Percentiles rank a stretch among this genome's conserved stretches.
Evolutionary conservation across 2,113 vertebrate genomes (phyloP).

Genomic region (Phaethornis superciliosus): DNA sequence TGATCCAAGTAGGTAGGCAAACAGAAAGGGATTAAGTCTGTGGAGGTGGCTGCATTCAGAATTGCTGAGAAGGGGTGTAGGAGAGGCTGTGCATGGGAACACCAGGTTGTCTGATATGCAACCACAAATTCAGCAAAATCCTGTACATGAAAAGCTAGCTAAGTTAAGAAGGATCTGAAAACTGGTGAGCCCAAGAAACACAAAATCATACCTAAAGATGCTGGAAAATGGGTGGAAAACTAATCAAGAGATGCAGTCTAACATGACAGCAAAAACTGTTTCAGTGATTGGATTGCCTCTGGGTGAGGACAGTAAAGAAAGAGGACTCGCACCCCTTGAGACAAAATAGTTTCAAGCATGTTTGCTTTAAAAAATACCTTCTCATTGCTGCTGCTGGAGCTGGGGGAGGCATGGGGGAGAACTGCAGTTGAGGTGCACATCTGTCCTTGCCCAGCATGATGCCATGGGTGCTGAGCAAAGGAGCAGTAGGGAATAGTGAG

Average conservation of each 20-base stretch:
- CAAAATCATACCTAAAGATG: not conserved
- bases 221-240: not conserved
- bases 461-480: not conserved
- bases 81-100: not conserved
- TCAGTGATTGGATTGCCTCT: rapidly evolving
- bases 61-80: not conserved
- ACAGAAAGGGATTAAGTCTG: not conserved
- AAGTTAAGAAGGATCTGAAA: not conserved
- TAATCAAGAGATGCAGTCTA: not conserved
- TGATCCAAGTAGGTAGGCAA: not conserved
- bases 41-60: not conserved
- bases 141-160: not conserved
- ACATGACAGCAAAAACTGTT: not conserved
- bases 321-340: not conserved
- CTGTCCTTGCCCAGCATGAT: rapidly evolving
- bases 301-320: not conserved
- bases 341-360: not conserved
- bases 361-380: not conserved
- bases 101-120: not conserved
- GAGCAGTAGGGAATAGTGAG: not conserved
- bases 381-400: not conserved
- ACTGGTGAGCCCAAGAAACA: not conserved
- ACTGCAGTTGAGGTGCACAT: rapidly evolving
- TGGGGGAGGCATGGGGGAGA: not conserved
- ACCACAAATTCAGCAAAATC: not conserved